phyloP scores from a whole-genome alignment of 2,113 vertebrate species.

The Propithecus coquereli region DNA sequence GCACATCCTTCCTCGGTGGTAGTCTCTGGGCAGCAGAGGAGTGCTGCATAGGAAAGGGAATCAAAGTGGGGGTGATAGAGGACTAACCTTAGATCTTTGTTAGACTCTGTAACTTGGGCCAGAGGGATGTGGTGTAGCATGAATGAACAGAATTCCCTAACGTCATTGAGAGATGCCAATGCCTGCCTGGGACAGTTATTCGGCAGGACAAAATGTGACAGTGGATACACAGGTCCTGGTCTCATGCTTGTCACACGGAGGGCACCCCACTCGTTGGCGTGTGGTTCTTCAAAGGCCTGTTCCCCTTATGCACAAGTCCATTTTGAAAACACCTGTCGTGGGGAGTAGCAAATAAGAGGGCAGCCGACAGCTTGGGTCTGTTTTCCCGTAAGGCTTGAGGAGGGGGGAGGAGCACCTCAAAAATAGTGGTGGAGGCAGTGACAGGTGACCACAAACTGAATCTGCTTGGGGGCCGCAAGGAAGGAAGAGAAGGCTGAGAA shows the following conservation, averaged over 20 bases:
- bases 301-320: background rate
- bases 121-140: too few relatives aligned
- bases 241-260: accelerated
- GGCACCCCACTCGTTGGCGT: too few relatives aligned
- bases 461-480: background rate
- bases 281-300: background rate
- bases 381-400: background rate
- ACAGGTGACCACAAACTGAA: background rate
- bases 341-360: background rate
- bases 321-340: background rate
- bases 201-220: background rate
- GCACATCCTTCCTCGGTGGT: background rate
- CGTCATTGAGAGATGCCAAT: background rate
- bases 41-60: background rate
- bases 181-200: background rate
- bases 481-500: background rate
- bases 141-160: background rate
- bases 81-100: background rate
- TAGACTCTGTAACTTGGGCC: background rate
- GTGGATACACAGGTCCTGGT: background rate
- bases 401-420: background rate
- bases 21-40: background rate
- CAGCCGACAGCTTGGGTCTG: too few relatives aligned
- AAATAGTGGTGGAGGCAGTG: background rate
- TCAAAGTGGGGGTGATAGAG: background rate